Evolutionary conservation across 2,888 invertebrate genomes (phyloP).

Genomic region (Seladonia tumulorum): DNA sequence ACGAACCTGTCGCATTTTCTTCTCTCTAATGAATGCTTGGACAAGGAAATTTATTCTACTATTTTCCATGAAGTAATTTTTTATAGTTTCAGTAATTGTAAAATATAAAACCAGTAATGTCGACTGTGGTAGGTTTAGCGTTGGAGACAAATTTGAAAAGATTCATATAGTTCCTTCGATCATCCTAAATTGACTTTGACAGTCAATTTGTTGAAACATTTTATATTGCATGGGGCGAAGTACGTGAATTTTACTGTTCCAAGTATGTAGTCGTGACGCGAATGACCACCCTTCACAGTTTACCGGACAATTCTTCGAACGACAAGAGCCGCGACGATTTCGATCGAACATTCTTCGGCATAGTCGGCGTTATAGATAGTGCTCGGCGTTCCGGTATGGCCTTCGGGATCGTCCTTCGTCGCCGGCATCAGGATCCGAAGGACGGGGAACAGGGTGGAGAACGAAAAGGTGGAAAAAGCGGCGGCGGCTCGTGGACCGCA

Average conservation of each 20-base stretch:
- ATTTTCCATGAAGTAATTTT: no score
- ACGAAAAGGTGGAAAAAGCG: slow-evolving; percentile 65
- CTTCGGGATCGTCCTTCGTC: slow-evolving; percentile 43
- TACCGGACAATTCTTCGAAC: background rate
- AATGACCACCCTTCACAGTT: background rate
- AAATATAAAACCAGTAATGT: no score
- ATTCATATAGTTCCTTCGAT: background rate
- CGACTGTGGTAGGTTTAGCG: no score
- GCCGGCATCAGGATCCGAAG: slow-evolving; percentile 34
- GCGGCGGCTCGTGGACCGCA: slow-evolving; percentile 62
- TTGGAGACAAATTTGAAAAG: background rate
- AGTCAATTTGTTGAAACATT: background rate
- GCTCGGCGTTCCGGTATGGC: background rate
- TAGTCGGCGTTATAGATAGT: background rate
- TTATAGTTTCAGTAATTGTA: no score
- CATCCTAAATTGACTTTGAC: background rate
- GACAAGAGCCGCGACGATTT: background rate
- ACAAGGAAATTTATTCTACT: no score
- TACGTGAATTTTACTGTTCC: no score
- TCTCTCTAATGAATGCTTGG: no score
- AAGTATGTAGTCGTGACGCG: no score
- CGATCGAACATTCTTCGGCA: background rate
- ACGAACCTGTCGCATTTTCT: no score
- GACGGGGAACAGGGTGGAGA: slow-evolving; percentile 33
- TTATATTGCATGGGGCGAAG: background rate